Evolutionary conservation across 2,797 vertebrate genomes (phyloP).

Genomic region (Triplophysa bombifrons): DNA sequence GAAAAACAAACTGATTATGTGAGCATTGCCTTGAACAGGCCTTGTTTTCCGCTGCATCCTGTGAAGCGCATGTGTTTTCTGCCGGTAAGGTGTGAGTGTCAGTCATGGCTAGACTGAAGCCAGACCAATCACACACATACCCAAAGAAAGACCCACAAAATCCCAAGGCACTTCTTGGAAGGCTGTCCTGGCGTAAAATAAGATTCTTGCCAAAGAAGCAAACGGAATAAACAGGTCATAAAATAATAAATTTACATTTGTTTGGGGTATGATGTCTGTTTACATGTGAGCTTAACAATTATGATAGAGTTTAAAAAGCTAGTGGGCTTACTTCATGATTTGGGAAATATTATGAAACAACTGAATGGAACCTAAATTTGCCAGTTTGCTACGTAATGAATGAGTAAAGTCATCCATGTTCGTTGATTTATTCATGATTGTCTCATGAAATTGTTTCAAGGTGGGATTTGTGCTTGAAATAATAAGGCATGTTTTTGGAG

Average conservation of each 20-base stretch:
- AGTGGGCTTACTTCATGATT: background rate
- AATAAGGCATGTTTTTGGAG: background rate
- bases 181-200: constrained; percentile 48
- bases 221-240: constrained; percentile 60
- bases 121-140: background rate
- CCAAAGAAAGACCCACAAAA: background rate
- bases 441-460: background rate
- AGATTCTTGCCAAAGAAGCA: constrained; percentile 52
- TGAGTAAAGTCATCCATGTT: background rate
- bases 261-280: constrained; percentile 43
- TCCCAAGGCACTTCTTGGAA: constrained; percentile 16
- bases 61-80: constrained; percentile 31
- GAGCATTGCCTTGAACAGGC: constrained; percentile 45
- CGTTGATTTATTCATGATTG: background rate
- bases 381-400: background rate
- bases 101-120: background rate
- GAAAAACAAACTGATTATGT: constrained; percentile 60
- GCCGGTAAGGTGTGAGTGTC: constrained; percentile 53
- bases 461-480: background rate
- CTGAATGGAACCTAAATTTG: background rate
- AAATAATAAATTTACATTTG: constrained; percentile 61
- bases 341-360: background rate
- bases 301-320: constrained; percentile 15
- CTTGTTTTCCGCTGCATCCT: constrained; percentile 55
- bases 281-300: constrained; percentile 45